phyloP scores from a whole-genome alignment of 2,888 invertebrate species.

The Tenthredo distinguenda region DNA sequence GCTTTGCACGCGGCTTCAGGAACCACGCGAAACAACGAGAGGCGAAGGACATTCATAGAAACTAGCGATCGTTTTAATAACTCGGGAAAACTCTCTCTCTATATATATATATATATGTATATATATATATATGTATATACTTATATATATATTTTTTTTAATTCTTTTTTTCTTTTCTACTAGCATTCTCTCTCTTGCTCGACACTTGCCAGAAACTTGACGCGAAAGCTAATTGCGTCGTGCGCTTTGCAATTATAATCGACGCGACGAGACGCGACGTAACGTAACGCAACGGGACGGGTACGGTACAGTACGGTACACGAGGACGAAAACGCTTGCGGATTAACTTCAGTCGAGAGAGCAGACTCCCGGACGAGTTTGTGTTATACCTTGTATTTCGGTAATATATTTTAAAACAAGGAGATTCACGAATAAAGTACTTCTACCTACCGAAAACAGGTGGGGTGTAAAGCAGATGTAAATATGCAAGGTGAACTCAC shows the following conservation, averaged over 20 bases:
- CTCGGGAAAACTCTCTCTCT: slow-evolving; percentile 3
- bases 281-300: not conserved
- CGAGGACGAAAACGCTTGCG: not conserved
- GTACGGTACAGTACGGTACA: not conserved
- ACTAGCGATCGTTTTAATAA: slow-evolving; percentile 41
- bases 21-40: not conserved
- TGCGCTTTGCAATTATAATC: slow-evolving; percentile 34
- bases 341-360: slow-evolving; percentile 3
- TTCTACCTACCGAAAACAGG: not conserved
- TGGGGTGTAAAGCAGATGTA: slow-evolving; percentile 14
- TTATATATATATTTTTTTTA: not conserved
- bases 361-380: not conserved
- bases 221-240: slow-evolving; percentile 19
- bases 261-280: not conserved
- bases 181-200: not conserved
- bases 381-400: slow-evolving; percentile 15
- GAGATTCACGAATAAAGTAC: slow-evolving; percentile 1
- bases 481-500: slow-evolving; percentile 14
- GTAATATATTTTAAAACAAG: slow-evolving; percentile 23
- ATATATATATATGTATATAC: too few relatives aligned
- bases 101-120: too few relatives aligned
- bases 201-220: slow-evolving; percentile 35
- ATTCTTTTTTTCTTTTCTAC: not conserved
- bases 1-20: not conserved
- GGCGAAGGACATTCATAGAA: not conserved